These are phyloP conservation scores for Colinus virginianus DNA, from an alignment of 2,113 vertebrate genomes.

Conservation along the genomic window DNA sequence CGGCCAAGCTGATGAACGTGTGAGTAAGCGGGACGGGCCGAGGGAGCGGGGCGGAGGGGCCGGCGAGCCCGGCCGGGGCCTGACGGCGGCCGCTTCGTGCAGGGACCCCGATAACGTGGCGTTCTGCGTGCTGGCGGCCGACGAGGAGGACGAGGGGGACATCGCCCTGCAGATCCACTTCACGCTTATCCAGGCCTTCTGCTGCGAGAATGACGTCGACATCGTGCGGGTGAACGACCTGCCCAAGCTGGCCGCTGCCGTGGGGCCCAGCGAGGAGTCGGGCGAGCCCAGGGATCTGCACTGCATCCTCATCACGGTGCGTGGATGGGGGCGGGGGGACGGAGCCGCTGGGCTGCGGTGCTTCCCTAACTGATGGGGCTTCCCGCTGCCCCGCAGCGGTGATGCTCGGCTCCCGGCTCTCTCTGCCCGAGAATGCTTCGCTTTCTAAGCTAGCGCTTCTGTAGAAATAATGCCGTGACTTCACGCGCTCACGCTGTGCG, in stretches of 20 bases:
- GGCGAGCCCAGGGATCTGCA: conserved; percentile 91
- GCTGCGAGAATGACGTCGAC: conserved; percentile 97
- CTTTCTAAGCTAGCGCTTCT: neutral
- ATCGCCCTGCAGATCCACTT: conserved; percentile 98
- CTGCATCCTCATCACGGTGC: conserved; percentile 96
- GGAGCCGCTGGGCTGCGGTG: neutral
- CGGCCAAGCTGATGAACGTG: conserved; percentile 98
- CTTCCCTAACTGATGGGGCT: neutral
- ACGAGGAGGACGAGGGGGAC: conserved; percentile 94
- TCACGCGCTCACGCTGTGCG: conserved; percentile 22
- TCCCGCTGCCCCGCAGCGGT: neutral
- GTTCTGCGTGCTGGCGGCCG: conserved; percentile 92
- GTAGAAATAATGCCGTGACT: neutral
- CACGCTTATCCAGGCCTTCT: conserved; percentile 97
- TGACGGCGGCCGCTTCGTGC: neutral
- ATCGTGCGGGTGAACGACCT: conserved; percentile 93
- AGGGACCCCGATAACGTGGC: conserved; percentile 97
- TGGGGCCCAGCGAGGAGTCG: conserved; percentile 83
- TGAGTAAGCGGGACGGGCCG: conserved; percentile 78
- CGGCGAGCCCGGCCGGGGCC: neutral
- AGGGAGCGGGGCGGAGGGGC: neutral
- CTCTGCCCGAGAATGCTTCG: neutral
- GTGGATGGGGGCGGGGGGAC: neutral
- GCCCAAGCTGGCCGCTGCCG: conserved; percentile 86
- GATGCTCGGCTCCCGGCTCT: neutral